phyloP scores from a whole-genome alignment of 1,140 invertebrate genomes.

The Aethina tumida region DNA sequence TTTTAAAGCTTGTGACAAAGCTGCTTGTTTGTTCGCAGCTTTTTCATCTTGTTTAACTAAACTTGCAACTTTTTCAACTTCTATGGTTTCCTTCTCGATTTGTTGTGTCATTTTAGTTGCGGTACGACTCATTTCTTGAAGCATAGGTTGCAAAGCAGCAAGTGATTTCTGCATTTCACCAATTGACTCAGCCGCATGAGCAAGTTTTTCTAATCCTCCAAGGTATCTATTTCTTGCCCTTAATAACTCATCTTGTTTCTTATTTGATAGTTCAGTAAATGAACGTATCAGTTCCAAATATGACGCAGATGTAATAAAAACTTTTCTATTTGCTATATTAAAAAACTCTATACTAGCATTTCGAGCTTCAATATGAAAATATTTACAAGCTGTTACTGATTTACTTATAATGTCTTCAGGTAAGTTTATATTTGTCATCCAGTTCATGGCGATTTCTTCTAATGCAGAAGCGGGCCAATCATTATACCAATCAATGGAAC shows the following conservation, averaged over 20 bases:
- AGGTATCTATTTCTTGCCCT: constrained; percentile 64
- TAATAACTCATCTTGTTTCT: constrained; percentile 70
- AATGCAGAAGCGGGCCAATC: constrained; percentile 88
- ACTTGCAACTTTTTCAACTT: constrained; percentile 75
- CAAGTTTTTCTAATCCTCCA: constrained; percentile 75
- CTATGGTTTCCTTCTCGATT: constrained; percentile 78
- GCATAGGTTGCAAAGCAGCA: constrained; percentile 73
- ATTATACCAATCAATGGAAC: constrained; percentile 93
- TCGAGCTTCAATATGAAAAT: constrained; percentile 73
- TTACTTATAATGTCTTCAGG: constrained; percentile 52
- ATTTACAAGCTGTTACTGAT: constrained; percentile 71
- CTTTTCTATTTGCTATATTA: constrained; percentile 55
- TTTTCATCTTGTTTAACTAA: constrained; percentile 82
- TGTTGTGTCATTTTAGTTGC: constrained; percentile 76
- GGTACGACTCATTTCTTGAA: constrained; percentile 69
- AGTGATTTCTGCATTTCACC: constrained; percentile 75
- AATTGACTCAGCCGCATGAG: constrained; percentile 63
- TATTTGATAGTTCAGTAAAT: constrained; percentile 64
- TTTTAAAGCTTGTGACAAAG: constrained; percentile 71
- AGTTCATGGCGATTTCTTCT: constrained; percentile 79
- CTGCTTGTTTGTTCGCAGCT: constrained; percentile 81
- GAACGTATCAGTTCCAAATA: constrained; percentile 80
- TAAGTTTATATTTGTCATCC: constrained; percentile 67
- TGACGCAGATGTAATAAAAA: constrained; percentile 83
- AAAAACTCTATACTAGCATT: constrained; percentile 54